Evolutionary conservation across 2,113 vertebrate species (phyloP).

Genomic region (Prochilodus magdalenae): DNA sequence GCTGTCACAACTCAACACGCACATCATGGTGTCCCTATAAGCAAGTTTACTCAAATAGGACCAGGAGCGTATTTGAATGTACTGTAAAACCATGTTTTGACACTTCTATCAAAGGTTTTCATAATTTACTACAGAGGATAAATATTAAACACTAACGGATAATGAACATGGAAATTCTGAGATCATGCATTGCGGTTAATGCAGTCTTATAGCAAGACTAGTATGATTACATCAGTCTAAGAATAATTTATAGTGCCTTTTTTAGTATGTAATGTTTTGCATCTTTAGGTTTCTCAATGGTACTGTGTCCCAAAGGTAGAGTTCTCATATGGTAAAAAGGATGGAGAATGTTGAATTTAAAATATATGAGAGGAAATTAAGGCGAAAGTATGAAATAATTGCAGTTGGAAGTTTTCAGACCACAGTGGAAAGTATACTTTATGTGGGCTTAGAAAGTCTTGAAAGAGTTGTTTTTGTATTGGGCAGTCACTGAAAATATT

Average conservation of each 20-base stretch:
- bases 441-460: not conserved
- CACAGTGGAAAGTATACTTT: not conserved
- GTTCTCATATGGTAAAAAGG: not conserved
- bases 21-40: constrained; percentile 64
- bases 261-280: not conserved
- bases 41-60: constrained; percentile 3
- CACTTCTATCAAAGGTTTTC: not conserved
- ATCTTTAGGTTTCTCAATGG: not conserved
- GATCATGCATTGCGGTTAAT: not conserved
- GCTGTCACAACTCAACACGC: constrained; percentile 73
- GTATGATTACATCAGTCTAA: not conserved
- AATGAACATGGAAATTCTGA: not conserved
- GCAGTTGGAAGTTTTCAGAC: not conserved
- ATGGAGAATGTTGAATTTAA: not conserved
- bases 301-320: not conserved
- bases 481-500: no score
- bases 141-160: not conserved
- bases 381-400: not conserved
- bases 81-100: constrained; percentile 17
- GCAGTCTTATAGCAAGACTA: constrained; percentile 5
- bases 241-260: constrained; percentile 10
- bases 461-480: no score
- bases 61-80: constrained; percentile 20
- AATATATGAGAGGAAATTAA: not conserved
- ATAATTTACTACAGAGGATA: not conserved